phyloP scores from a whole-genome alignment of 1,140 invertebrate species.

The Sinella curviseta region DNA sequence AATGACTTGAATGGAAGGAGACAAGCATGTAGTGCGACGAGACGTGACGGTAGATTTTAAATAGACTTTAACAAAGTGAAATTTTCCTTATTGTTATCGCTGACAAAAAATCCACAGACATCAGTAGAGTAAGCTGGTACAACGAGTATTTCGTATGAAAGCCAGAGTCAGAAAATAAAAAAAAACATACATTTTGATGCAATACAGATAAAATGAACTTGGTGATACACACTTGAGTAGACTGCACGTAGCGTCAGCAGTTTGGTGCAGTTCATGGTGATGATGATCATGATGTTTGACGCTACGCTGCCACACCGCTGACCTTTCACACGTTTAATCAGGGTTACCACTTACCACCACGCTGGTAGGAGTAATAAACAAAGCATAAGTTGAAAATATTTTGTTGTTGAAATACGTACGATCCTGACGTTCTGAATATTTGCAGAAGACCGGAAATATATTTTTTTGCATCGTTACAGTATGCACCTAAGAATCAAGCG shows the following conservation, averaged over 20 bases:
- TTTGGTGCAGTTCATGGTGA: background rate
- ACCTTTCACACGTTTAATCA: slow-evolving; percentile 27
- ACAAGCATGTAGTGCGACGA: background rate
- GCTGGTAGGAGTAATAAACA: no score
- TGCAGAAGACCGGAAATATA: background rate
- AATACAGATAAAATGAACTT: background rate
- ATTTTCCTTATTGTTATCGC: background rate
- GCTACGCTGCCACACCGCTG: background rate
- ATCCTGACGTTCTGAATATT: background rate
- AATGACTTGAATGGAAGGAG: background rate
- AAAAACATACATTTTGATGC: background rate
- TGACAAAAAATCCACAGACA: no score
- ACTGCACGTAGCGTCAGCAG: background rate
- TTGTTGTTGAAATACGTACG: background rate
- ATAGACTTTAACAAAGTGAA: background rate
- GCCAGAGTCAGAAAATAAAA: background rate
- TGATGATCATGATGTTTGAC: slow-evolving; percentile 2
- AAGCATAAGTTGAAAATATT: background rate
- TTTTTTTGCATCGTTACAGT: background rate
- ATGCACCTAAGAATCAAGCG: background rate
- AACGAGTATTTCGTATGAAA: no score
- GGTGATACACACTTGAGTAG: background rate
- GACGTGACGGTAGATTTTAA: background rate
- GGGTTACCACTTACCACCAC: slow-evolving; percentile 13
- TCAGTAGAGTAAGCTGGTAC: no score